These are phyloP conservation scores for Nothobranchius kuhntae DNA, from an alignment of 2,113 vertebrate genomes.

Conservation along the genomic window DNA sequence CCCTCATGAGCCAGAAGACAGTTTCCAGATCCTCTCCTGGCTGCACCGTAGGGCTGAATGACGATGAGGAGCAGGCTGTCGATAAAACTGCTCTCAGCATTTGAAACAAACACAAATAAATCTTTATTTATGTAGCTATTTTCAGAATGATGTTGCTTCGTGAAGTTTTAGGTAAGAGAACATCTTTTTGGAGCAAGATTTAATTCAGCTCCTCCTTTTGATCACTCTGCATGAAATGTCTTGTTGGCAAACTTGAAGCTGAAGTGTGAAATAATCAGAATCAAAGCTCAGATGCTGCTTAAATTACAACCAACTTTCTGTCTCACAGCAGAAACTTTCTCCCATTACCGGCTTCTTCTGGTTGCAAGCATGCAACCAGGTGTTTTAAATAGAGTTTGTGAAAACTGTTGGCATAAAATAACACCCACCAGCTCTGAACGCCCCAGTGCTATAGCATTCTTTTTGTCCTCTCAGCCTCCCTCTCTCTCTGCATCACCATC, in stretches of 20 bases:
- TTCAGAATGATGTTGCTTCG: not conserved
- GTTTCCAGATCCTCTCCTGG: slow-evolving; percentile 19
- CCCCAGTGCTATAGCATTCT: slow-evolving; percentile 73
- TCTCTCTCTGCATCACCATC: slow-evolving; percentile 64
- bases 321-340: slow-evolving; percentile 2
- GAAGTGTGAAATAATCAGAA: slow-evolving; percentile 1
- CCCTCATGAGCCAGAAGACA: slow-evolving; percentile 15
- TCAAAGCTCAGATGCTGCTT: slow-evolving; percentile 13
- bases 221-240: not conserved
- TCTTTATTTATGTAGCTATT: not conserved
- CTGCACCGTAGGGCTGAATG: not conserved
- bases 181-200: slow-evolving; percentile 1
- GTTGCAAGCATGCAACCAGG: slow-evolving; percentile 11
- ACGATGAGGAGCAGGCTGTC: not conserved
- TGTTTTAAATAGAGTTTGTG: slow-evolving; percentile 43
- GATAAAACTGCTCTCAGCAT: not conserved
- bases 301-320: slow-evolving; percentile 12
- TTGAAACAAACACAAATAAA: not conserved
- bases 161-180: not conserved
- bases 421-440: slow-evolving; percentile 52
- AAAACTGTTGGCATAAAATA: slow-evolving; percentile 55
- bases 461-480: slow-evolving; percentile 67
- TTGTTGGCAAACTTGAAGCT: slow-evolving; percentile 5
- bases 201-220: not conserved
- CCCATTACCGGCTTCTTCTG: not conserved